Percentiles rank a stretch among this genome's conserved stretches.
These are phyloP conservation scores for Tychaedon coryphoeus DNA, from an alignment of 2,113 vertebrate genomes.

Conservation along the genomic window DNA sequence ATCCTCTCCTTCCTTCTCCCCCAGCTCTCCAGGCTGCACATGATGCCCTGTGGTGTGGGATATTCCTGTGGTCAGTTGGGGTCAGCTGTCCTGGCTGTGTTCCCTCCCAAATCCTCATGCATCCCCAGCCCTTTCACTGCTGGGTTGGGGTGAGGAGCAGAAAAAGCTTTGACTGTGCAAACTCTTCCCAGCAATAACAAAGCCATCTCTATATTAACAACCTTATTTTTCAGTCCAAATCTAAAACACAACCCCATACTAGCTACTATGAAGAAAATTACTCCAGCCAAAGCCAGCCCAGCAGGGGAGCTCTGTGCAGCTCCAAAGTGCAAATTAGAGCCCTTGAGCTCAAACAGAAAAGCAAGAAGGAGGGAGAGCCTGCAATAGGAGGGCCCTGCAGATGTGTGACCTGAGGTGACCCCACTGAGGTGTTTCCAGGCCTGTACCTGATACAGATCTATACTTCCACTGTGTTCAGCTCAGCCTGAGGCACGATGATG, in stretches of 20 bases:
- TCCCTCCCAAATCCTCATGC: accelerated
- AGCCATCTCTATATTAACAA: neutral
- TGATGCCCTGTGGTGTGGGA: neutral
- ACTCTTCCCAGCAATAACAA: neutral
- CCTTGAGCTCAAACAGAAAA: neutral
- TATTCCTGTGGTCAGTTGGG: accelerated
- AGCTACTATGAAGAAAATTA: neutral
- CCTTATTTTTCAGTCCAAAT: neutral
- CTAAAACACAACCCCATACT: neutral
- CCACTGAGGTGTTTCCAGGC: neutral
- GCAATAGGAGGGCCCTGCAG: neutral
- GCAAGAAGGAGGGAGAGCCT: neutral
- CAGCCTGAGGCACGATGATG: neutral
- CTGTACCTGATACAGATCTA: neutral
- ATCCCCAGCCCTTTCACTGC: neutral
- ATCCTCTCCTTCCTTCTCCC: neutral
- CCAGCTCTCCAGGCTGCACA: neutral
- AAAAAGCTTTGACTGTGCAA: neutral
- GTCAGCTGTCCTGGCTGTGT: neutral
- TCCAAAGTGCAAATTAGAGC: neutral
- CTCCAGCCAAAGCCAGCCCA: neutral
- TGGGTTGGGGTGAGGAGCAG: neutral
- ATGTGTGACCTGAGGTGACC: neutral
- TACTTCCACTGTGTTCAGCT: accelerated
- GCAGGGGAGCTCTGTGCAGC: neutral